Percentiles rank a stretch among this genome's conserved stretches.
Conservation (phyloP, 2,797 vertebrate species). For the Arctocebus calabarensis region DNA sequence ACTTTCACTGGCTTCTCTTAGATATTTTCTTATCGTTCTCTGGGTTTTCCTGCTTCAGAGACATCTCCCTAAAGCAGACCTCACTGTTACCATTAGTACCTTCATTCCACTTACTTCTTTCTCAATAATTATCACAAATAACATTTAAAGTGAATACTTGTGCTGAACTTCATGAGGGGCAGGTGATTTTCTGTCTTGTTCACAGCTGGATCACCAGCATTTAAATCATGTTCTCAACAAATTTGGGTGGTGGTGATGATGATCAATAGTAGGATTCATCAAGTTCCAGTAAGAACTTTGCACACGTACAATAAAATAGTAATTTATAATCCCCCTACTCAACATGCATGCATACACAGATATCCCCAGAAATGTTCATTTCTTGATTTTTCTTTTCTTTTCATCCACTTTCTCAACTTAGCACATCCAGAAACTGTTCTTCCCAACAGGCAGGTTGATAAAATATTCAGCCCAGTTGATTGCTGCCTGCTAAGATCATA, state of each 20-base stretch:
- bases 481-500: conserved; percentile 68
- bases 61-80: not conserved
- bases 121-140: not conserved
- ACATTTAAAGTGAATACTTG: not conserved
- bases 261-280: not conserved
- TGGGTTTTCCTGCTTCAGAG: not conserved
- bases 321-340: not conserved
- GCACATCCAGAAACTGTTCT: conserved; percentile 45
- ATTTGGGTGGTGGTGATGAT: not conserved
- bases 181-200: not conserved
- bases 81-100: not conserved
- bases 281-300: not conserved
- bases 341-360: not conserved
- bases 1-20: not conserved
- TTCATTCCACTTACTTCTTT: not conserved
- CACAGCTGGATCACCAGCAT: not conserved
- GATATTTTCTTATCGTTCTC: not conserved
- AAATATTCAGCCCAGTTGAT: conserved; percentile 75
- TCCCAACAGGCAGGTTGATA: conserved; percentile 62
- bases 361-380: not conserved
- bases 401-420: conserved; percentile 55
- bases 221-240: conserved; percentile 25
- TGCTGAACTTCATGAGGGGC: not conserved
- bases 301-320: not conserved
- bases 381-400: not conserved